A percentile compares a stretch with the other conserved stretches of the same genome.
These are phyloP conservation scores for Danio kyathit DNA, from an alignment of 2,797 vertebrate genomes.

Conservation along the genomic window DNA sequence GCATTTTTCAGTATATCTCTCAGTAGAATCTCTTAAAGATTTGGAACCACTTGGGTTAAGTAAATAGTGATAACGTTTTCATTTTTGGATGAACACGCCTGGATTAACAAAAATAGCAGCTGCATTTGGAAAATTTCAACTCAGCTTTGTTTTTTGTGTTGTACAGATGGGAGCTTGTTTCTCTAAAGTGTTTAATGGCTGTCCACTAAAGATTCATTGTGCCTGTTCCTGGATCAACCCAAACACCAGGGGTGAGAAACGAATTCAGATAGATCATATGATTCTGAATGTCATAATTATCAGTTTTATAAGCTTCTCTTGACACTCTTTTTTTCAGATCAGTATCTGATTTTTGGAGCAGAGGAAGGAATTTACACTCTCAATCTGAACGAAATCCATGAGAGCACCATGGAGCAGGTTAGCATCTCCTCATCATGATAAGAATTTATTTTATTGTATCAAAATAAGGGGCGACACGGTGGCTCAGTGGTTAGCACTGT, in stretches of 20 bases:
- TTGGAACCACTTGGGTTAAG: too few species aligned
- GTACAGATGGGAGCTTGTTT: constrained; percentile 97
- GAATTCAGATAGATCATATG: background rate
- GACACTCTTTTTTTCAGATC: constrained; percentile 83
- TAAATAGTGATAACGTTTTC: too few species aligned
- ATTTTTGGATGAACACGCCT: background rate
- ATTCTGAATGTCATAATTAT: background rate
- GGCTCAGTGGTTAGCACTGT: too few species aligned
- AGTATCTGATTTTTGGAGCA: constrained; percentile 97
- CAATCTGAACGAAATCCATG: constrained; percentile 96
- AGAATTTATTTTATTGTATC: too few species aligned
- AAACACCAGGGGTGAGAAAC: constrained; percentile 89
- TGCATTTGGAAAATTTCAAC: background rate
- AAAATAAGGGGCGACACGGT: background rate
- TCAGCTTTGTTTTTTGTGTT: constrained; percentile 41
- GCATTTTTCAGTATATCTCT: too few species aligned
- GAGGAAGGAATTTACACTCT: constrained; percentile 98
- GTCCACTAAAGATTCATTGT: constrained; percentile 95
- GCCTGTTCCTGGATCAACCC: constrained; percentile 98
- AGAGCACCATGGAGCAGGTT: constrained; percentile 98
- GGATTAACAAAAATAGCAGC: constrained; percentile 4
- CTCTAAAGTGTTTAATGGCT: constrained; percentile 98
- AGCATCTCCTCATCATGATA: background rate
- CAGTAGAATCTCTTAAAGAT: too few species aligned
- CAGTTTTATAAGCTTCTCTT: constrained; percentile 26